Evolutionary conservation across 2,888 invertebrate species (phyloP), one percentile per base, ranked within the genome.

Genomic region (Andrena marginata): DNA sequence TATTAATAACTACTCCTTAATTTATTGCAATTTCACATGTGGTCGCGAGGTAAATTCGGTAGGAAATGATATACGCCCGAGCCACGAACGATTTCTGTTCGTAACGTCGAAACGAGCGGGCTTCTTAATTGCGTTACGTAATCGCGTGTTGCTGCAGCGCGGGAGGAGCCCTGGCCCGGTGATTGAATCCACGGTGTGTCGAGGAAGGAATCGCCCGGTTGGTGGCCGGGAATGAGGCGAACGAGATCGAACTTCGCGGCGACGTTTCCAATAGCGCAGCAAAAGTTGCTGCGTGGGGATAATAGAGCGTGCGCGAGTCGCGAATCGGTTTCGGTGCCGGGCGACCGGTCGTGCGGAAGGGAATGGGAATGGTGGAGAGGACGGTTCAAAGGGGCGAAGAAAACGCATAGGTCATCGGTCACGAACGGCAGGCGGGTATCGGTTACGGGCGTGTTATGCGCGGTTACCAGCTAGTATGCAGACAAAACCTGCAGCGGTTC

Each of bases 21-120:
- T 82, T 87, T 84, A 87, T 84, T 35, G 82, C 82, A 59, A 74
- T 84, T 77, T 84, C 74, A 75, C 85, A 69, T 77, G 85, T 76
- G 63, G 48, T 62, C 71, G 54, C 54, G 51, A 42, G 65, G 73
- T 74, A 74, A 75, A 79, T 80, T 71, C 68, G 51, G 35, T 48
- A 6, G 67, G 29, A 82, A 73, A 77, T 80, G 65, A 77, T 65
- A 79, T 60, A 79, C 71, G 65, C 60, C 42, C 26, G 48, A 29
- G 51, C 48, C 56, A 23, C n/a, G 42, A 78, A 33, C 69, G 72
- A 73, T 33, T 70, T 35, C 20, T 31, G 20, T 26, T 23, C 63
- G 31, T 31, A 65, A 64, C 51, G 33, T 64, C 65, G 8, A n/a
- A 56, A 59, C 68, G 33, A 29, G 62, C 33, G 42, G 10, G 69